These are phyloP conservation scores for Pelagia noctiluca DNA, from an alignment of 30 jellyfish, hydroid and myxozoan genomes.

Conservation along the genomic window DNA sequence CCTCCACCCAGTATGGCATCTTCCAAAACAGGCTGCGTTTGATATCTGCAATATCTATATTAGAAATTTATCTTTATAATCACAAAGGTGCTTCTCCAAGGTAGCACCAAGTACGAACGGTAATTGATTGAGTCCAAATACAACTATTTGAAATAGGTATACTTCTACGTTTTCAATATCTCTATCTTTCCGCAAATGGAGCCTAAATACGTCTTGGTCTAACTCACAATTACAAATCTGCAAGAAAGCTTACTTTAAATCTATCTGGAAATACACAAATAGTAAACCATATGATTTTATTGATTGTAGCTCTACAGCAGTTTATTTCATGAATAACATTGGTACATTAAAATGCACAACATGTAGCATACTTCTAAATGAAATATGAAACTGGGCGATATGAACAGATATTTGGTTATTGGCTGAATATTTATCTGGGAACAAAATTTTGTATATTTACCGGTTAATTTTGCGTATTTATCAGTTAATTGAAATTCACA, in stretches of 20 bases:
- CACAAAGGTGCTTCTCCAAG: not conserved
- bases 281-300: too few species aligned
- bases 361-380: too few species aligned
- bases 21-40: not conserved
- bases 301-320: too few species aligned
- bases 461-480: too few species aligned
- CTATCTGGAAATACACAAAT: too few species aligned
- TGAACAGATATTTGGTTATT: too few species aligned
- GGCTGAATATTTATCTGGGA: too few species aligned
- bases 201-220: conserved; percentile 10
- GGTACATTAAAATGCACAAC: too few species aligned
- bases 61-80: not conserved
- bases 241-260: conserved; percentile 12
- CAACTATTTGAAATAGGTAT: not conserved
- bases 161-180: not conserved
- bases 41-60: not conserved
- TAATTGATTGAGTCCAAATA: conserved; percentile 5
- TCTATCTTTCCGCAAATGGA: not conserved
- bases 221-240: not conserved
- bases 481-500: too few species aligned
- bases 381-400: too few species aligned
- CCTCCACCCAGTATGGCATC: not conserved
- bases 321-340: too few species aligned
- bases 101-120: conserved; percentile 13
- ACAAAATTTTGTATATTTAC: too few species aligned